Evolutionary conservation across 2,888 invertebrate species (phyloP), one percentile per base, ranked within the genome.

Genomic region (Mantis religiosa): DNA sequence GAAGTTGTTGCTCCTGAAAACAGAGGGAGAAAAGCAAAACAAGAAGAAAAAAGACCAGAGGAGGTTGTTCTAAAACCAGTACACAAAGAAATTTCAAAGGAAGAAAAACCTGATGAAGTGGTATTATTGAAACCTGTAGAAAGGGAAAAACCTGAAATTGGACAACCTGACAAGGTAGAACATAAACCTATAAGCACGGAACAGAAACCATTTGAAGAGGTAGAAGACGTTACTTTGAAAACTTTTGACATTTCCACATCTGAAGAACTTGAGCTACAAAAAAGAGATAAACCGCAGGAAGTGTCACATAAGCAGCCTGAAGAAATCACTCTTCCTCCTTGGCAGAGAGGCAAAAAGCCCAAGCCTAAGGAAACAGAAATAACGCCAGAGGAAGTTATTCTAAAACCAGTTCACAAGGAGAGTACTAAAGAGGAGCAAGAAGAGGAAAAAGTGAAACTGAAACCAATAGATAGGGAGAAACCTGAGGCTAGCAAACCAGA

Each of bases 111-210:
- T 34, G n/a, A 91, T 91, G 83, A 91, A 91, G 30, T 25, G 90
- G 89, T 15, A 91, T 91, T 81, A 91, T 91, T 89, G 83, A 89
- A 89, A 82, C 89, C 90, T 83, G n/a, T 89, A 2, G 88, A 90
- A 71, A 90, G 89, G 82, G 88, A 91, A 85, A 82, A 90, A 88
- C 90, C 90, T 90, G 20, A 84, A 89, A 92, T 94, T 89, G 95
- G 96, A 92, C 95, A 95, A 89, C 88, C 95, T 94, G 91, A 93
- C 94, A 89, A 89, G 30, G 34, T 27, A 12, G n/a, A 28, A 28
- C 20, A 41, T 30, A 87, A 87, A 41, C 34, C 41, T 8, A 82
- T 20, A 1, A 71, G 20, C 4, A 71, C 1, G 54, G 54, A 71
- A 6, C 3, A 20, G 3, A 71, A 71, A 25, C 85, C 47, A 83